phyloP scores from a whole-genome alignment of 2,797 vertebrate genomes.

The Alca torda region DNA sequence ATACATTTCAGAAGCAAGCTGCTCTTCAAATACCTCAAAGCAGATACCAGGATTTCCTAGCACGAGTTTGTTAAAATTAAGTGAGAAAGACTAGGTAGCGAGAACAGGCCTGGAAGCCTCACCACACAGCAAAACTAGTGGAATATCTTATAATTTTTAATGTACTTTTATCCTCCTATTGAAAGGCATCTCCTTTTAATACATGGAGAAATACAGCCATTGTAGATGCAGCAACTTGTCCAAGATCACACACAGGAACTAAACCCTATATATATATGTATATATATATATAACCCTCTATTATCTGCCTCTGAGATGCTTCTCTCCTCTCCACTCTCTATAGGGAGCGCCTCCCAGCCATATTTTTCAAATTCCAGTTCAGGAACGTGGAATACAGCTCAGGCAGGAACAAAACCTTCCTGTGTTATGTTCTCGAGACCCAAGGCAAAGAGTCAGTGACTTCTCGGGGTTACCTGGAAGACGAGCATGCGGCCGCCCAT shows the following conservation, averaged over 20 bases:
- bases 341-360: conserved; percentile 89
- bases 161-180: neutral
- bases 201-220: neutral
- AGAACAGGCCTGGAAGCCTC: neutral
- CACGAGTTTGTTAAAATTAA: neutral
- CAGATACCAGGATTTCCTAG: neutral
- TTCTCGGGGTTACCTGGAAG: conserved; percentile 86
- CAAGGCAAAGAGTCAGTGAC: conserved; percentile 74
- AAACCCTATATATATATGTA: neutral
- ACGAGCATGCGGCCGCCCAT: conserved; percentile 84
- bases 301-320: neutral
- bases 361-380: conserved; percentile 93
- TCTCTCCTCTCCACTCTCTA: neutral
- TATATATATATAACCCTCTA: neutral
- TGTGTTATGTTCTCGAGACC: conserved; percentile 88
- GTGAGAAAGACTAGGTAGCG: neutral
- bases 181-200: neutral
- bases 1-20: neutral
- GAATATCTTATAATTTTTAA: neutral
- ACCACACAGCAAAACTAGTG: neutral
- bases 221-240: fast-evolving
- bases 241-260: no score
- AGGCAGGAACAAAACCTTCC: conserved; percentile 92
- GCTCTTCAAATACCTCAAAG: neutral
- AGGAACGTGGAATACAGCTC: conserved; percentile 97